These are phyloP conservation scores for Calosoma granatense DNA, from an alignment of 1,140 invertebrate genomes.

Conservation along the genomic window DNA sequence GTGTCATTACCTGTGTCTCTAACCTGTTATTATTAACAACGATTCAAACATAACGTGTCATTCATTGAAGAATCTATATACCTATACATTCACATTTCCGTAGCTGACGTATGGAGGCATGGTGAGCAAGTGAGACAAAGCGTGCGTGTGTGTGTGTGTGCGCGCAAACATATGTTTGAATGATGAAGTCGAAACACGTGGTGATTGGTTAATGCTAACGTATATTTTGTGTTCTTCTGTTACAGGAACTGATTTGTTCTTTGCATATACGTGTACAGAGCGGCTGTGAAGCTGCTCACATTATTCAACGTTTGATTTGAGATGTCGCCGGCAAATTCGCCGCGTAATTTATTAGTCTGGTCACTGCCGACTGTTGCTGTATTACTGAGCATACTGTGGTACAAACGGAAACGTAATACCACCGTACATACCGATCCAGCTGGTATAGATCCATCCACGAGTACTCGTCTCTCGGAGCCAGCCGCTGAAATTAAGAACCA, in stretches of 20 bases:
- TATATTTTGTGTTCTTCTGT: background rate
- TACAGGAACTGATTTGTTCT: background rate
- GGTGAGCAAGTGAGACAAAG: too few species aligned
- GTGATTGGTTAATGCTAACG: background rate
- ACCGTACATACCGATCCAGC: slow-evolving; percentile 35
- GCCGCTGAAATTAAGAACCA: slow-evolving; percentile 27
- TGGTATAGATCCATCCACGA: slow-evolving; percentile 18
- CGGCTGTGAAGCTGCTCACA: background rate
- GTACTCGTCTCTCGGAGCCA: background rate
- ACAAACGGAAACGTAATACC: slow-evolving; percentile 44
- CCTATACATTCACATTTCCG: too few species aligned
- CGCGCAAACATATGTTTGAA: slow-evolving; percentile 1
- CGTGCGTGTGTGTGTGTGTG: background rate
- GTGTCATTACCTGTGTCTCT: too few species aligned
- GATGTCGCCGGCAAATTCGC: slow-evolving; percentile 43
- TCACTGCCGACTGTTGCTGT: slow-evolving; percentile 48
- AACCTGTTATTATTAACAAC: too few species aligned
- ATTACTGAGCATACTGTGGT: slow-evolving; percentile 51
- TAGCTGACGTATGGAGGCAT: too few species aligned
- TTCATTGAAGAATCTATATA: too few species aligned
- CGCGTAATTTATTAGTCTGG: slow-evolving; percentile 48
- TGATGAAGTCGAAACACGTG: background rate
- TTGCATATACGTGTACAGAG: background rate
- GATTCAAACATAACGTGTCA: too few species aligned
- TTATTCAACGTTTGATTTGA: slow-evolving; percentile 15